phyloP scores from a whole-genome alignment of 2,888 invertebrate species.

The Catocala fraxini region DNA sequence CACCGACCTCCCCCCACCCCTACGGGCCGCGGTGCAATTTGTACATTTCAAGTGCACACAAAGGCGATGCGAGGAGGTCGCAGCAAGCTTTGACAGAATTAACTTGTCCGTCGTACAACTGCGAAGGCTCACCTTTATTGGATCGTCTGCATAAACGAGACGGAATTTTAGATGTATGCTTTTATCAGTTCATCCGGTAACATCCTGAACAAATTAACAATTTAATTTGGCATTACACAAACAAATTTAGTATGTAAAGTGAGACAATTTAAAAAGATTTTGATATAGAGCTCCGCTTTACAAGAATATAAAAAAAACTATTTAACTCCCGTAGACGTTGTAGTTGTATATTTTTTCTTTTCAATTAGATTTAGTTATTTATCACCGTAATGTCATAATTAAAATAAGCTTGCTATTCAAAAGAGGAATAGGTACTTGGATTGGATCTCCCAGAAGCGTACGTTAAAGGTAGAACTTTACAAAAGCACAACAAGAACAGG shows the following conservation, averaged over 20 bases:
- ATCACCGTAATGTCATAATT: too few relatives aligned
- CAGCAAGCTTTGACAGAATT: slow-evolving; percentile 86
- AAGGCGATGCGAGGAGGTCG: slow-evolving; percentile 85
- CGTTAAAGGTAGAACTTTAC: neutral
- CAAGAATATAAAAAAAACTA: too few relatives aligned
- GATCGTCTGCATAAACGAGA: slow-evolving; percentile 65
- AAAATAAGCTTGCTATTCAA: too few relatives aligned
- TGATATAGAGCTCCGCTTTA: neutral
- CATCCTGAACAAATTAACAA: slow-evolving; percentile 20
- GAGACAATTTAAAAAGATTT: neutral
- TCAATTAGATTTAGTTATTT: too few relatives aligned
- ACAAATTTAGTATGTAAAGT: neutral
- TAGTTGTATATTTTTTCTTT: too few relatives aligned
- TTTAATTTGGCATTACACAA: slow-evolving; percentile 16
- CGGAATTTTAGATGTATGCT: slow-evolving; percentile 61
- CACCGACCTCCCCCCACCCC: slow-evolving; percentile 80
- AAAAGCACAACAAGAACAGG: neutral
- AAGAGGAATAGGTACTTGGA: too few relatives aligned
- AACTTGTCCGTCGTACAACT: slow-evolving; percentile 83
- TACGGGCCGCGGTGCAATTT: slow-evolving; percentile 84
- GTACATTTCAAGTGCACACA: slow-evolving; percentile 88
- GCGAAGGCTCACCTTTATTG: slow-evolving; percentile 80
- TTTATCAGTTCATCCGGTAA: slow-evolving; percentile 32
- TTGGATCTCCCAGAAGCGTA: too few relatives aligned
- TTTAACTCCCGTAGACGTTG: too few relatives aligned